Evolutionary conservation across 2,797 vertebrate genomes (phyloP).

Genomic region (Anabas testudineus): DNA sequence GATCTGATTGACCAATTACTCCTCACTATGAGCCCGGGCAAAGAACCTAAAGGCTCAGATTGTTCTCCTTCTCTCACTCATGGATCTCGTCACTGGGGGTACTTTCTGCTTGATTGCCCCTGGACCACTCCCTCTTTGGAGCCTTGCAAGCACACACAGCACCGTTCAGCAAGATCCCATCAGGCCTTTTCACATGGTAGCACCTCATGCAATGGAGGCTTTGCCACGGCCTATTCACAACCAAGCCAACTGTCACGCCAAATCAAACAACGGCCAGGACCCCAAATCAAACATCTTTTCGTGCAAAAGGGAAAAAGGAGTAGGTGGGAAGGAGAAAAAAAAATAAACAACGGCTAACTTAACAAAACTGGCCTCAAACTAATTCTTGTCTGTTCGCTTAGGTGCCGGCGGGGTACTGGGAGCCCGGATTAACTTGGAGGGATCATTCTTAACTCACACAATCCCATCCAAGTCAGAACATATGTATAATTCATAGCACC

Average conservation of each 20-base stretch:
- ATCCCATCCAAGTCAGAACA: constrained; percentile 64
- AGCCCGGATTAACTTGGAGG: constrained; percentile 72
- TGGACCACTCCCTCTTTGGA: constrained; percentile 68
- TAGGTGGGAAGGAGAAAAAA: constrained; percentile 48
- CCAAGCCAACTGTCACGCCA: constrained; percentile 78
- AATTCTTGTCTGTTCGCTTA: constrained; percentile 69
- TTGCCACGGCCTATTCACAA: constrained; percentile 77
- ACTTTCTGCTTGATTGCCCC: constrained; percentile 81
- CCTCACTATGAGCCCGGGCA: constrained; percentile 66
- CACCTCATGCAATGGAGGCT: constrained; percentile 71
- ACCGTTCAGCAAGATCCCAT: constrained; percentile 76
- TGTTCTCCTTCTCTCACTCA: constrained; percentile 71
- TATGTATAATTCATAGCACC: constrained; percentile 80
- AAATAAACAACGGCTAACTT: constrained; percentile 72
- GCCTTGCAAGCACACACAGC: constrained; percentile 59
- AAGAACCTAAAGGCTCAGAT: constrained; percentile 72
- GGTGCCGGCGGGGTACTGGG: constrained; percentile 62
- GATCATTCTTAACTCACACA: constrained; percentile 70
- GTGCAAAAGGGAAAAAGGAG: constrained; percentile 54
- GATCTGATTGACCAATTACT: constrained; percentile 83
- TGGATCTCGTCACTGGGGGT: constrained; percentile 74
- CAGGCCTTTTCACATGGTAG: constrained; percentile 80
- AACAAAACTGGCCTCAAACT: constrained; percentile 77
- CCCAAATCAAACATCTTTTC: constrained; percentile 81
- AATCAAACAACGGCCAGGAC: constrained; percentile 76